Base-by-base conservation (phyloP, 2,113 vertebrate species). In the Myocastor coypus region DNA sequence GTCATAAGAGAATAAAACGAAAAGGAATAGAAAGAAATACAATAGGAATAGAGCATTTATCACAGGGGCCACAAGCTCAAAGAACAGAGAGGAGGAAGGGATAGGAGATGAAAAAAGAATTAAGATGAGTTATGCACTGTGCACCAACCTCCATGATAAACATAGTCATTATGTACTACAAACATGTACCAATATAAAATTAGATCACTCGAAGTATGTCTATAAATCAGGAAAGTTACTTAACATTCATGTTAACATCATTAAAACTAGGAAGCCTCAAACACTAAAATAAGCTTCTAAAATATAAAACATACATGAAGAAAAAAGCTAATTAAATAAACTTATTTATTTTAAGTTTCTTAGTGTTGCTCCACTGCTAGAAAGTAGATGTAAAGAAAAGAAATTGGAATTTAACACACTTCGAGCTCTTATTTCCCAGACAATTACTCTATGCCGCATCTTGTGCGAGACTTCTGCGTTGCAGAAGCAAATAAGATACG, bases 221-320 rank as follows among this genome's bases (percentile, higher is more conserved):
- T 92, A 78, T 52, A 94, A 75, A 61, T 82, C 69, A 82, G 11
- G n/a, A 94, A 93, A 96, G 42, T 24, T 63, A 0, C 28, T 94
- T 95, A 92, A 78, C 80, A 94, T 93, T 89, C 69, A n/a, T 59
- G 30, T 14, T 94, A 77, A 16, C 91, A 95, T 85, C 86, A 85
- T 73, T 10, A 97, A 95, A 96, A 17, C 85, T 71, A 91, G 75
- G 32, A 61, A 86, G 61, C 40, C 42, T 93, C 77, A 69, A 94
- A 75, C 1, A 68, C 68, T 88, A 52, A 64, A 93, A 82, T 78
- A 92, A 17, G 7, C 69, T 89, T 73, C 30, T 92, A 61, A 83
- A 26, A 40, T 71, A 81, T 46, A 83, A 94, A 95, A 95, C 77
- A 66, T 40, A 50, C 78, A 68, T 10, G 77, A 87, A 63, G 82